A percentile compares a stretch with the other conserved stretches of the same genome.
Evolutionary conservation across 1,140 invertebrate species (phyloP).

Genomic region (Drosophila pseudoananassae): DNA sequence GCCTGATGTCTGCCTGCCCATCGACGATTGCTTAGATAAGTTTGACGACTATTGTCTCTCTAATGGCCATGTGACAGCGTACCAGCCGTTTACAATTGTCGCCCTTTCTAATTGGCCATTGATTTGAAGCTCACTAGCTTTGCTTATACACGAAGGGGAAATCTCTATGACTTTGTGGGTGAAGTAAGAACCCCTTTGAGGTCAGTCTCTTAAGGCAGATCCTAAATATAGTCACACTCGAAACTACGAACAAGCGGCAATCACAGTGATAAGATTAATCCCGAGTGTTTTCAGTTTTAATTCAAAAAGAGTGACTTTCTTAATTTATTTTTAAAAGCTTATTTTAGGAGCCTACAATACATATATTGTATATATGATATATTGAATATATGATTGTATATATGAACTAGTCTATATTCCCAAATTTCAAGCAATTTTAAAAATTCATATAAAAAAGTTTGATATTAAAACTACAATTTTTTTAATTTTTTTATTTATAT

Average conservation of each 20-base stretch:
- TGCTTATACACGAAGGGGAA: not conserved
- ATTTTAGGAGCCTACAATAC: too few species aligned
- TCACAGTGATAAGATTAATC: slow-evolving; percentile 23
- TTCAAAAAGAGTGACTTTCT: not conserved
- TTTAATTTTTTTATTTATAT: too few species aligned
- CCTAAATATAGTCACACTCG: slow-evolving; percentile 27
- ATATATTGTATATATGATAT: too few species aligned
- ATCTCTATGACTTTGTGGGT: not conserved
- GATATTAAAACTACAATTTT: too few species aligned
- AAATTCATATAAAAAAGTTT: too few species aligned
- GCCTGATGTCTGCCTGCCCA: slow-evolving; percentile 6
- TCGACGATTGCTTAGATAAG: slow-evolving; percentile 50
- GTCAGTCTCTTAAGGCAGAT: not conserved
- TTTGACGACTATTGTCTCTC: slow-evolving; percentile 20
- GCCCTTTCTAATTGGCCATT: slow-evolving; percentile 43
- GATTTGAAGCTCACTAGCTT: slow-evolving; percentile 8
- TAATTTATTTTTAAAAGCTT: not conserved
- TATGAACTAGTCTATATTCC: too few species aligned
- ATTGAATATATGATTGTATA: too few species aligned
- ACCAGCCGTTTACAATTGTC: slow-evolving; percentile 37
- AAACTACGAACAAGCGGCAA: not conserved
- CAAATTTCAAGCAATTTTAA: too few species aligned
- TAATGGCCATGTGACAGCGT: slow-evolving; percentile 45
- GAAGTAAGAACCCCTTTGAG: not conserved
- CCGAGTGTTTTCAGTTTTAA: not conserved